Percentiles rank a stretch among this genome's conserved stretches.
These are phyloP conservation scores for Pasiphila rectangulata DNA, from an alignment of 2,888 invertebrate genomes.

Conservation along the genomic window DNA sequence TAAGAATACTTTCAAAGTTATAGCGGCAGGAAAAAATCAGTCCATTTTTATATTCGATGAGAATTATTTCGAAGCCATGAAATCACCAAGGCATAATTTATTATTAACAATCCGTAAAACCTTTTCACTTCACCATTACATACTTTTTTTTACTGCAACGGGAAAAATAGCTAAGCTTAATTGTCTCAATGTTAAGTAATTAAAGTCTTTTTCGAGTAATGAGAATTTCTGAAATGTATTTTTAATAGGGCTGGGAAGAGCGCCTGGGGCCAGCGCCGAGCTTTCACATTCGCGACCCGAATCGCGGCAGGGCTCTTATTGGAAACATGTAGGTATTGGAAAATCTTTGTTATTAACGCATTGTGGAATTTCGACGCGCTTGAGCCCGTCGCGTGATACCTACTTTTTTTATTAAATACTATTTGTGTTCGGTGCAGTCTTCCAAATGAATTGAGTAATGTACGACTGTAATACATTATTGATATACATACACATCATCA, in stretches of 20 bases:
- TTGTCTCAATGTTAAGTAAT: too few relatives aligned
- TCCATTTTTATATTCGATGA: too few relatives aligned
- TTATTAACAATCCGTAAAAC: too few relatives aligned
- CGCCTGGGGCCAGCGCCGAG: constrained; percentile 3
- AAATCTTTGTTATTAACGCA: constrained; percentile 71
- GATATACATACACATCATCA: too few relatives aligned
- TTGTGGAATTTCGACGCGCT: constrained; percentile 59
- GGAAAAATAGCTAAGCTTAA: background rate
- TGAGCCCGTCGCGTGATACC: constrained; percentile 65
- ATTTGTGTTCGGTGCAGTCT: constrained; percentile 46
- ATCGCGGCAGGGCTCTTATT: constrained; percentile 44
- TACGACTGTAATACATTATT: too few relatives aligned
- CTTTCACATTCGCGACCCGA: constrained; percentile 1
- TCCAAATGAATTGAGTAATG: constrained; percentile 46
- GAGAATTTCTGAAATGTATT: constrained; percentile 2
- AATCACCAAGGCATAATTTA: too few relatives aligned
- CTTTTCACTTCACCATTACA: too few relatives aligned
- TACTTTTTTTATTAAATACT: constrained; percentile 71
- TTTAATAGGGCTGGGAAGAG: background rate
- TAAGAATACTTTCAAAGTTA: too few relatives aligned
- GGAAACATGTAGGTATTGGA: constrained; percentile 59
- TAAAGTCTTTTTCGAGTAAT: too few relatives aligned
- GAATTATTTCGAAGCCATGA: too few relatives aligned
- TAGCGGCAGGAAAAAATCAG: too few relatives aligned
- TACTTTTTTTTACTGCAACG: too few relatives aligned